Evolutionary conservation across 2,113 vertebrate genomes (phyloP).

Genomic region (Microtus pennsylvanicus): DNA sequence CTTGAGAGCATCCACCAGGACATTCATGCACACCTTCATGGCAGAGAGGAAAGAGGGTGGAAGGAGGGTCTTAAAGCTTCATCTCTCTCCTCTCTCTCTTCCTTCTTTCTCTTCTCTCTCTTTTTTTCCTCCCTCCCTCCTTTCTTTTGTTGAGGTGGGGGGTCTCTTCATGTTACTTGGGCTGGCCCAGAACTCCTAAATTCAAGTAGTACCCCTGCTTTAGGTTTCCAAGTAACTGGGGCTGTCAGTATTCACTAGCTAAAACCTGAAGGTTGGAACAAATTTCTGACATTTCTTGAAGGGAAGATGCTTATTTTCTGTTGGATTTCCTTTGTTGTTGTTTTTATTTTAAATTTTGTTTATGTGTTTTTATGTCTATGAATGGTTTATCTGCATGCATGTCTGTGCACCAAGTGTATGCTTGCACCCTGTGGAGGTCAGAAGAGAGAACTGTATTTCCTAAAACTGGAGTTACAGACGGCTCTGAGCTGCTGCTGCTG

Average conservation of each 20-base stretch:
- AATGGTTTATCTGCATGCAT: not conserved
- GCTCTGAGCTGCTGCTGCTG: not conserved
- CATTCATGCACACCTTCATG: not conserved
- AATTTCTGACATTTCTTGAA: conserved; percentile 20
- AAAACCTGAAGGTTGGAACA: not conserved
- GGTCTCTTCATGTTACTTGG: too few species aligned
- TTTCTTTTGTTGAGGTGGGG: not conserved
- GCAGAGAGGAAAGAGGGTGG: not conserved
- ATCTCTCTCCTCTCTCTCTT: not conserved
- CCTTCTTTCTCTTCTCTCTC: not conserved
- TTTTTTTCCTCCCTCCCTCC: not conserved
- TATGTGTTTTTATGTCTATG: not conserved
- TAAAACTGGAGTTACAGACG: not conserved
- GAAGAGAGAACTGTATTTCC: not conserved
- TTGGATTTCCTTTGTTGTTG: not conserved
- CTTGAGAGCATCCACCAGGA: not conserved
- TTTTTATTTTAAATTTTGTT: not conserved
- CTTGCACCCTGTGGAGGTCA: not conserved
- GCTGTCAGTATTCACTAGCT: too few species aligned
- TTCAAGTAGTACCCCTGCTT: not conserved
- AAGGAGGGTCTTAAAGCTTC: not conserved
- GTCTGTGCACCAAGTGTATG: not conserved
- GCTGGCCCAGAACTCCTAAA: not conserved
- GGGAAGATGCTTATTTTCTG: not conserved
- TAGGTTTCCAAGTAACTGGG: not conserved